phyloP scores from a whole-genome alignment of 2,797 vertebrate species.

The Channallabes apus region DNA sequence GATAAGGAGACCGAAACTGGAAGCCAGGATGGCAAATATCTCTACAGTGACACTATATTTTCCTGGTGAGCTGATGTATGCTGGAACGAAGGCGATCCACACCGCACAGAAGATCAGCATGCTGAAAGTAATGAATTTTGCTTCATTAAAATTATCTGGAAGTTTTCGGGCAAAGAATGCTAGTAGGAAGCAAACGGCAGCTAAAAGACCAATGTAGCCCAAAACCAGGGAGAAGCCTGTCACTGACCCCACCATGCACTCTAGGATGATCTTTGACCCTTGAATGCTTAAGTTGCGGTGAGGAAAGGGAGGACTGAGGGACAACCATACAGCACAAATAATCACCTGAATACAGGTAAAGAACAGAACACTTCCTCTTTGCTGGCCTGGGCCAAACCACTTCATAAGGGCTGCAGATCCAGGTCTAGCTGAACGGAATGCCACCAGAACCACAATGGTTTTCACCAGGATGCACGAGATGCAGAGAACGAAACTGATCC shows the following conservation, averaged over 20 bases:
- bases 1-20: conserved; percentile 56
- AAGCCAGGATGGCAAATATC: conserved; percentile 59
- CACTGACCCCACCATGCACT: conserved; percentile 55
- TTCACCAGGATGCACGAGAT: conserved; percentile 64
- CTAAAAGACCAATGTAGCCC: no score
- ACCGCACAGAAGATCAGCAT: conserved; percentile 57
- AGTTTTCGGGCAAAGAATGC: no score
- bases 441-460: conserved; percentile 62
- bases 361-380: conserved; percentile 58
- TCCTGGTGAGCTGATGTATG: conserved; percentile 62
- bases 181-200: no score
- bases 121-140: conserved; percentile 62
- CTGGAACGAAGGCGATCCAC: conserved; percentile 54
- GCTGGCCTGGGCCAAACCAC: conserved; percentile 37
- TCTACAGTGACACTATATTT: conserved; percentile 61
- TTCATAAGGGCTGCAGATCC: conserved; percentile 53
- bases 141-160: conserved; percentile 55
- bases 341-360: no score
- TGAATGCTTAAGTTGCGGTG: neutral
- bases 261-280: conserved; percentile 67
- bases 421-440: conserved; percentile 65
- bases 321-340: no score
- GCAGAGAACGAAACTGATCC: conserved; percentile 61
- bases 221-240: no score
- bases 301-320: no score